Evolutionary conservation across 2,888 invertebrate species (phyloP), one percentile per base, ranked within the genome.

Genomic region (Laothoe populi): DNA sequence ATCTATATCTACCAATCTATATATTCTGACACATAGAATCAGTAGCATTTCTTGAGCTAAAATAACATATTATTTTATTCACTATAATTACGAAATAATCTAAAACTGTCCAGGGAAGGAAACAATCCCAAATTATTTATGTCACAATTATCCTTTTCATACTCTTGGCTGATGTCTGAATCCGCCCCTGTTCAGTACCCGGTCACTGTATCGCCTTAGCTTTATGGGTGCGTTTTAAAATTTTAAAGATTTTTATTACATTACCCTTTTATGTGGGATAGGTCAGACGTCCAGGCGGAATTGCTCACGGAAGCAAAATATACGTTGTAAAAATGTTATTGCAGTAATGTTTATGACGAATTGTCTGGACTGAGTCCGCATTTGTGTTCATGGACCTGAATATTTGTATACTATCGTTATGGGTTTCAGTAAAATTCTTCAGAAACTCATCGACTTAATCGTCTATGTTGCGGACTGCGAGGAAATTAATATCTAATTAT

Each of bases 171-270:
- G n/a, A n/a, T n/a, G n/a, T 1, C 59, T 59, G 23, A 31, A 66
- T 69, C 75, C 79, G 71, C 8, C 0, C 8, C 62, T 48, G 62
- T 1, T 2, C 11, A 24, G 26, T 40, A 61, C 40, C n/a, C 60
- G 60, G 60, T 61, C 58, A 48, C 62, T 86, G 88, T 88, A 83
- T 88, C 86, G 87, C 81, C 84, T 83, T 77, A 78, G 77, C 74
- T 90, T 90, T 89, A 88, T 86, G 81, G 75, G 67, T 68, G 75
- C 78, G 75, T 84, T 86, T 86, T 83, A 84, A 89, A 86, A 82
- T 78, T 86, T 83, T 81, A 72, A 78, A 81, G 73, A 77, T 76
- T 86, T 85, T 87, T 86, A 84, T 83, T 79, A 76, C 78, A 72
- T 77, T 73, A 74, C 74, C 78, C 78, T 80, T 82, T 75, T 75